These are phyloP conservation scores for Prochilodus magdalenae DNA, from an alignment of 2,113 vertebrate genomes.

Conservation along the genomic window DNA sequence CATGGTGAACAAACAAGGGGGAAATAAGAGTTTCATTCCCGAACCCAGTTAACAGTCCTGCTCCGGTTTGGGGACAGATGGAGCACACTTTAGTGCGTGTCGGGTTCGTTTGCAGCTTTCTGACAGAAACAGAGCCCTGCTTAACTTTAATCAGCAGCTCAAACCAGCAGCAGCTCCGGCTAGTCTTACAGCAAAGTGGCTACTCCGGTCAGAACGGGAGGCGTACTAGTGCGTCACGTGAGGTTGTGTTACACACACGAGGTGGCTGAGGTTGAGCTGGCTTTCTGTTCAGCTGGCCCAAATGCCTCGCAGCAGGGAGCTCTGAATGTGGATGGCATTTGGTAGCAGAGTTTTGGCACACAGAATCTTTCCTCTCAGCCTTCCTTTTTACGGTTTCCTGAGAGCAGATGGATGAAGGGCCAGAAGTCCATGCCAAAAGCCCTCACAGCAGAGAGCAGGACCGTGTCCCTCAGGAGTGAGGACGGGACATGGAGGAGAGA, in stretches of 20 bases:
- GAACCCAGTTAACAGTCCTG: background rate
- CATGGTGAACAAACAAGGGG: too few relatives aligned
- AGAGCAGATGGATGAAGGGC: slow-evolving; percentile 59
- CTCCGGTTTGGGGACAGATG: background rate
- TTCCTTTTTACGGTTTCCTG: slow-evolving; percentile 46
- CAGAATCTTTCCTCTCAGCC: slow-evolving; percentile 22
- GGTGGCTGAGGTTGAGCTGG: slow-evolving; percentile 30
- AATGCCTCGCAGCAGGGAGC: slow-evolving; percentile 23
- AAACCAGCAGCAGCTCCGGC: background rate
- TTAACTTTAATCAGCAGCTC: background rate
- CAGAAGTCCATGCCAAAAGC: slow-evolving; percentile 37
- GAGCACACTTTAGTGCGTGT: background rate
- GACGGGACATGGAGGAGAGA: slow-evolving; percentile 24
- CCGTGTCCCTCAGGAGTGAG: slow-evolving; percentile 2
- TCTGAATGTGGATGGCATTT: slow-evolving; percentile 33
- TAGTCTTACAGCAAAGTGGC: background rate
- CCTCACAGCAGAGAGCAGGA: slow-evolving; percentile 30
- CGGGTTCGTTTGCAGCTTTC: background rate
- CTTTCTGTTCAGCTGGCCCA: slow-evolving; percentile 1
- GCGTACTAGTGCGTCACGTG: slow-evolving; percentile 8
- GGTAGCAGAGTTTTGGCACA: slow-evolving; percentile 31
- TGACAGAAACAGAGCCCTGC: background rate
- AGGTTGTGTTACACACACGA: slow-evolving; percentile 33
- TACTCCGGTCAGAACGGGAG: background rate
- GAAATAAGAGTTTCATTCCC: too few relatives aligned